Conservation (phyloP, 30 jellyfish, hydroid and myxozoan genomes). For the Turritopsis dohrnii region DNA sequence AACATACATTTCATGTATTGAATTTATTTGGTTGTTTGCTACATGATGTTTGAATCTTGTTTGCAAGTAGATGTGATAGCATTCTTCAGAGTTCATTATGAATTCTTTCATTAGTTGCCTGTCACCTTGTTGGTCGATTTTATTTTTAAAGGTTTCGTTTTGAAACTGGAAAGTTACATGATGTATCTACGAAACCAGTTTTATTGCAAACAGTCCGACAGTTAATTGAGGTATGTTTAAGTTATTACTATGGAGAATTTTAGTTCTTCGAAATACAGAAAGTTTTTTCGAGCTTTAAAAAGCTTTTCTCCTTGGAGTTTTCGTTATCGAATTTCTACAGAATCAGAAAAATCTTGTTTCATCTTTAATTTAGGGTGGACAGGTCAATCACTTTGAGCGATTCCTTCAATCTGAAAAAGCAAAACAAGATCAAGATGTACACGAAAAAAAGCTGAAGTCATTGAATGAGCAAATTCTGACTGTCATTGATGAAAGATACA, state of each 20-base stretch:
- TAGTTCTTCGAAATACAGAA: not conserved
- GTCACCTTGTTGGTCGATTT: not conserved
- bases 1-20: too few relatives aligned
- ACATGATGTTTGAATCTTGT: too few relatives aligned
- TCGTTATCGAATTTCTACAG: not conserved
- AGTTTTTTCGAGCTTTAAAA: not conserved
- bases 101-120: not conserved
- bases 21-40: too few relatives aligned
- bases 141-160: constrained; percentile 1
- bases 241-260: not conserved
- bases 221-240: not conserved
- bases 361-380: not conserved
- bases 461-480: not conserved
- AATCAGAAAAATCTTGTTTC: not conserved
- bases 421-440: not conserved
- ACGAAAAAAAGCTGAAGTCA: not conserved
- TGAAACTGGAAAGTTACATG: constrained; percentile 4
- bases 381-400: constrained; percentile 7
- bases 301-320: not conserved
- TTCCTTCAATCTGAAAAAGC: not conserved
- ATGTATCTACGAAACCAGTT: not conserved
- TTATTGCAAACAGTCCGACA: constrained; percentile 14
- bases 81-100: not conserved
- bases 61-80: not conserved
- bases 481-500: not conserved